Evolutionary conservation across 2,888 invertebrate genomes (phyloP).

Genomic region (Urechis unicinctus): DNA sequence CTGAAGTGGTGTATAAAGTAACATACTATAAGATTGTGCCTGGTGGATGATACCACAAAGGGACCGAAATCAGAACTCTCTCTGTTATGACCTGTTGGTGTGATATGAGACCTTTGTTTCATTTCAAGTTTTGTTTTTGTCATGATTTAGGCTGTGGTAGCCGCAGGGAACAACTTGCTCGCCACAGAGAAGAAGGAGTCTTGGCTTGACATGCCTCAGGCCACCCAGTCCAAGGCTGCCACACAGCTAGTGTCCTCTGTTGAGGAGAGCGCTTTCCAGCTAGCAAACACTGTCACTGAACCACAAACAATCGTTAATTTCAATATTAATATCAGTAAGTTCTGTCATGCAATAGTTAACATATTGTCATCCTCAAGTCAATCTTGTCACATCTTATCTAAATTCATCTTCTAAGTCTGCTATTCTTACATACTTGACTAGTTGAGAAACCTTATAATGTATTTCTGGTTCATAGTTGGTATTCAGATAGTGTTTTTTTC

Average conservation of each 20-base stretch:
- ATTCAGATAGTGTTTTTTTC: too few species aligned
- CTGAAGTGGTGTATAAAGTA: too few species aligned
- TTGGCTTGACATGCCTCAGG: conserved; percentile 39
- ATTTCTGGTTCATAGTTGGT: too few species aligned
- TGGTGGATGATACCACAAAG: too few species aligned
- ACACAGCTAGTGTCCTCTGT: conserved; percentile 39
- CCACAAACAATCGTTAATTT: background rate
- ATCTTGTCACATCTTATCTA: too few species aligned
- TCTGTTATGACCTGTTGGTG: too few species aligned
- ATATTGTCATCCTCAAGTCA: too few species aligned
- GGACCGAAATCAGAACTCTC: too few species aligned
- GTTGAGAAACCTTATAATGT: too few species aligned
- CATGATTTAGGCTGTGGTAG: conserved; percentile 32
- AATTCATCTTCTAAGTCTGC: too few species aligned
- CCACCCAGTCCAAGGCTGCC: conserved; percentile 36
- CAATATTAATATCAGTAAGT: background rate
- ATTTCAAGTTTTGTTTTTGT: conserved; percentile 1
- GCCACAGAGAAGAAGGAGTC: conserved; percentile 33
- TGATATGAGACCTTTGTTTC: conserved; percentile 1
- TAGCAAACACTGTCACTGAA: conserved; percentile 28
- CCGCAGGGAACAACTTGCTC: conserved; percentile 44
- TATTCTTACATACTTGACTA: too few species aligned
- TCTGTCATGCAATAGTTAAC: background rate
- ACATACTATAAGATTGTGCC: too few species aligned
- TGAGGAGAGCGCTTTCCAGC: conserved; percentile 43